These are phyloP conservation scores for Nestor notabilis DNA, from an alignment of 2,113 vertebrate species.

Conservation along the genomic window DNA sequence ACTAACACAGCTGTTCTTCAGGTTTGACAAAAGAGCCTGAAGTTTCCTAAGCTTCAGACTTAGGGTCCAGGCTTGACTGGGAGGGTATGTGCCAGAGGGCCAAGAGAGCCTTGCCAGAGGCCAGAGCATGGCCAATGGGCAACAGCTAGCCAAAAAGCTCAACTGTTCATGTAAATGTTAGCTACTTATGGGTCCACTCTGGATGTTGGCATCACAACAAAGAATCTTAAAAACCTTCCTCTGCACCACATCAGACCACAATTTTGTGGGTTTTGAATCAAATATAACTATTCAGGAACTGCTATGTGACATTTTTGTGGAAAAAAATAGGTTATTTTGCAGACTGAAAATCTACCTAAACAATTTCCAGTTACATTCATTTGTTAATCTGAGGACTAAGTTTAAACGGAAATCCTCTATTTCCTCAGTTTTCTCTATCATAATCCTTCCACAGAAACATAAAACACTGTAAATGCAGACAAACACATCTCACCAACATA, in stretches of 20 bases:
- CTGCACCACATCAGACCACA: fast-evolving
- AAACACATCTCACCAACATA: background rate
- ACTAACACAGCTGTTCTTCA: background rate
- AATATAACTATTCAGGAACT: background rate
- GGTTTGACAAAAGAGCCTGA: background rate
- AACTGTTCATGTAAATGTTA: background rate
- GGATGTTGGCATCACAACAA: background rate
- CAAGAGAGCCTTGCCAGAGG: background rate
- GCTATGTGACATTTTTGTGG: fast-evolving
- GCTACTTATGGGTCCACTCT: background rate
- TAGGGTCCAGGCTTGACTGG: background rate
- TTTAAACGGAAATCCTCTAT: background rate
- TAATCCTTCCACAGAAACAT: background rate
- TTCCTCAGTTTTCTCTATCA: background rate
- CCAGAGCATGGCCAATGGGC: fast-evolving
- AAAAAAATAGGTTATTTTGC: background rate
- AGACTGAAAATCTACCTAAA: background rate
- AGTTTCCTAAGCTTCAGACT: background rate
- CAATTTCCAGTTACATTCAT: background rate
- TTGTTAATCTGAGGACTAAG: background rate
- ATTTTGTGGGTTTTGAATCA: background rate
- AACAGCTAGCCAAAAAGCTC: background rate
- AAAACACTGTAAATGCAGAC: background rate
- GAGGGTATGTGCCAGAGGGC: fast-evolving
- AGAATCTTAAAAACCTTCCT: background rate